Base-by-base conservation (phyloP, 64 coral and sea anemone genomes). In the Porites lutea region DNA sequence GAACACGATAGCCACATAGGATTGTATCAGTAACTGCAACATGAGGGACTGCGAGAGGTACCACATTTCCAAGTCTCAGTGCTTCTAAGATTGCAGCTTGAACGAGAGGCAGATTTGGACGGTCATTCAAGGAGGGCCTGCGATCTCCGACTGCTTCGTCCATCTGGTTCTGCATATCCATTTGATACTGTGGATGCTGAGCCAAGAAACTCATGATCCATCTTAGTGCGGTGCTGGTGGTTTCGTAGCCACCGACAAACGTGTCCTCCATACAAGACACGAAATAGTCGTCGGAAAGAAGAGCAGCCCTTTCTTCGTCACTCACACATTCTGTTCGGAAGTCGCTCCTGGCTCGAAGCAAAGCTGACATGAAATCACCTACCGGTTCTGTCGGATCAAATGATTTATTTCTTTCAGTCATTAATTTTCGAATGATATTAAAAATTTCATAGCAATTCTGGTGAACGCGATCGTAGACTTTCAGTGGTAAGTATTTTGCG, bases 61-160 rank as follows among this genome's bases (percentile, higher is more conserved):
- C 5, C 8, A 49, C 21, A 6, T 64, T 69, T 48, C 43, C 65
- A 16, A 84, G 13, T 12, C 81, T 43, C 48, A 84, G 59, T 23
- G 81, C 46, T 69, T 84, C 81, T 8, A 84, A 59, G 81, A 84
- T 65, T 13, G 81, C 48, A 12, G 81, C 60, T 44, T 76, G 86
- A 10, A 88, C 53, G 13, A 88, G 68, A 1, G 86, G 72, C 27
- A 88, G 20, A 73, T 23, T 73, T 10, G 68, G 51, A 10, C 86
- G 70, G 49, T 88, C 86, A 2, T 77, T 9, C 8, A 88, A 43
- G 13, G 20, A 58, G 2, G 86, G 86, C 2, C 8, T 59, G 6
- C 70, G 22, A 49, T n/a, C 45, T 12, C 64, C 82, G 49, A 52
- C 15, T 21, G 71, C 63, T 13, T 86, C 60, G 46, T 86, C 64